Percentiles rank a stretch among this genome's conserved stretches.
Conservation (phyloP, 1,140 invertebrate species). For the Apocrypta bakeri region DNA sequence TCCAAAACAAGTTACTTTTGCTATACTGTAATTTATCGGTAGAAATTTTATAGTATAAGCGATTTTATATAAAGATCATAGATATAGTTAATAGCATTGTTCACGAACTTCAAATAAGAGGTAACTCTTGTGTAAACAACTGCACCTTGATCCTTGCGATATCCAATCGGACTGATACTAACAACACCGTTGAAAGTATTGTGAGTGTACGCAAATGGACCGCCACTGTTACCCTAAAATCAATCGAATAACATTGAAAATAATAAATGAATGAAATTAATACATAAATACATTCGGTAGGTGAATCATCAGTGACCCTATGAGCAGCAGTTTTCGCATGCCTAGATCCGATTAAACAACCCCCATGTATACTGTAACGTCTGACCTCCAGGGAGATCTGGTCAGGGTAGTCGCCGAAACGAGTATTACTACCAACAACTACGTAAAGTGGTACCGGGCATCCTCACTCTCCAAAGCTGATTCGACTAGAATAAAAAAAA, state of each 20-base stretch:
- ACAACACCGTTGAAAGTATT: background rate
- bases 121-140: conserved; percentile 16
- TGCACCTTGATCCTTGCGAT: background rate
- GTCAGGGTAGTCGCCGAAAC: no score
- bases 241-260: no score
- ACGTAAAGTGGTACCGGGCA: no score
- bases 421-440: no score
- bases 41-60: no score
- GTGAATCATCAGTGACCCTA: conserved; percentile 62
- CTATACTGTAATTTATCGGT: no score
- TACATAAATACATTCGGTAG: no score
- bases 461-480: no score
- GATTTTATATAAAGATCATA: no score
- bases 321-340: conserved; percentile 73
- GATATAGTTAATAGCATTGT: background rate
- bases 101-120: background rate
- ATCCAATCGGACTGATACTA: conserved; percentile 8
- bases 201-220: conserved; percentile 45
- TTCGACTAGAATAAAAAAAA: no score
- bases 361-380: conserved; percentile 71
- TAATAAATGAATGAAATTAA: no score
- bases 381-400: conserved; percentile 58
- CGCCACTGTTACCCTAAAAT: conserved; percentile 57
- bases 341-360: conserved; percentile 68
- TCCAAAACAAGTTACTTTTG: no score